Base-by-base conservation (phyloP, 2,113 vertebrate genomes). In the Antechinus flavipes region DNA sequence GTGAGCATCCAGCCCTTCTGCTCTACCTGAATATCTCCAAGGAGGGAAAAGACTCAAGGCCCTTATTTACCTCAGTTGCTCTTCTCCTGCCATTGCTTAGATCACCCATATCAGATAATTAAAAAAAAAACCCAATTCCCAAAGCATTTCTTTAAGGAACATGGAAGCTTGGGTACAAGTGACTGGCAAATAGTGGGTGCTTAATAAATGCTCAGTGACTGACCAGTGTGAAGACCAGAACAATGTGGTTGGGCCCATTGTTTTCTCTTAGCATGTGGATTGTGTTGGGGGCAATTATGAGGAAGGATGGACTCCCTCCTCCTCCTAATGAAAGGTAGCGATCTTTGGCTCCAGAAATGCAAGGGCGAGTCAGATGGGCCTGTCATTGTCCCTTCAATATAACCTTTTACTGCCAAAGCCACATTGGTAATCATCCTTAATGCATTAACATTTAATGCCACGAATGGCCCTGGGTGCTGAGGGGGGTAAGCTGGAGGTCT, bases 371-470 rank as follows among this genome's bases (percentile, higher is more conserved):
- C 90, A 90, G 90, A 47, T 19, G 49, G 47, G 27, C 46, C 25
- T 27, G 24, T 46, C 49, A 50, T 47, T 49, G 24, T 93, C 91
- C 52, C 95, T 56, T 93, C 95, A 96, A 50, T 95, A 47, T n/a
- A 90, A 93, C 91, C 93, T 97, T 96, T 97, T 96, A 94, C 90
- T 97, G 95, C 49, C 91, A 96, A 95, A 94, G 95, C 96, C 93
- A 61, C 92, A 94, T 97, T 97, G 96, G 92, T 98, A 97, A 96
- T 95, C 96, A 93, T 96, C 56, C 91, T 95, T 95, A 96, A 90
- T 96, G 84, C 95, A 97, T 97, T 96, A 97, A 97, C 96, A 94
- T 98, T 98, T 98, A 98, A 97, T 97, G 96, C 94, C 94, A 96
- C 97, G 96, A 97, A 94, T 96, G 95, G 94, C 97, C 94, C 94